These are phyloP conservation scores for Melanotaenia parkinsoni DNA, from an alignment of 2,797 vertebrate genomes.

Conservation along the genomic window DNA sequence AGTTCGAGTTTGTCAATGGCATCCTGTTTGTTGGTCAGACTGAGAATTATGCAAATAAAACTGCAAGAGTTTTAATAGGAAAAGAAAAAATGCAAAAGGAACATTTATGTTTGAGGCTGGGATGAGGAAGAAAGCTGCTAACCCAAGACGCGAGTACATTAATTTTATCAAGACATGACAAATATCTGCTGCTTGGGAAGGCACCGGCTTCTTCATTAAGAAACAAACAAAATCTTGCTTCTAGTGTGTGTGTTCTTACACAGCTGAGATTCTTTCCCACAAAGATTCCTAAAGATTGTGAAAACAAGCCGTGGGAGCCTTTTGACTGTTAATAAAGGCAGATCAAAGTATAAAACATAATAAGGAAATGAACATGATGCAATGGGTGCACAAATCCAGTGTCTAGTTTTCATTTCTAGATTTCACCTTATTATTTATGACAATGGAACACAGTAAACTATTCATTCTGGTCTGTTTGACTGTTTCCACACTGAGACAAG, in stretches of 20 bases:
- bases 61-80: slow-evolving; percentile 6
- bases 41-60: slow-evolving; percentile 4
- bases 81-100: not conserved
- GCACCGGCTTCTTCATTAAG: slow-evolving; percentile 8
- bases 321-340: not conserved
- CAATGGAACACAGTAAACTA: not conserved
- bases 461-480: not conserved
- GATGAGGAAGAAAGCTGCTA: slow-evolving; percentile 9
- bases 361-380: not conserved
- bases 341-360: slow-evolving; percentile 7
- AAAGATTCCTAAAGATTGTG: slow-evolving; percentile 10
- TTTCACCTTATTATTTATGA: too few relatives aligned
- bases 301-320: not conserved
- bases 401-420: not conserved
- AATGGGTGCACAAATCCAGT: not conserved
- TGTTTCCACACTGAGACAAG: not conserved
- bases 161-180: slow-evolving; percentile 8
- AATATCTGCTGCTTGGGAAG: slow-evolving; percentile 14
- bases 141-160: slow-evolving; percentile 18
- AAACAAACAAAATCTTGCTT: slow-evolving; percentile 28
- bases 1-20: slow-evolving; percentile 9
- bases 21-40: not conserved
- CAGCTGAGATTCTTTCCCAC: slow-evolving; percentile 3
- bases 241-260: slow-evolving; percentile 28
- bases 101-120: not conserved